These are phyloP conservation scores for Manduca sexta DNA, from an alignment of 1,140 invertebrate genomes.

Conservation along the genomic window DNA sequence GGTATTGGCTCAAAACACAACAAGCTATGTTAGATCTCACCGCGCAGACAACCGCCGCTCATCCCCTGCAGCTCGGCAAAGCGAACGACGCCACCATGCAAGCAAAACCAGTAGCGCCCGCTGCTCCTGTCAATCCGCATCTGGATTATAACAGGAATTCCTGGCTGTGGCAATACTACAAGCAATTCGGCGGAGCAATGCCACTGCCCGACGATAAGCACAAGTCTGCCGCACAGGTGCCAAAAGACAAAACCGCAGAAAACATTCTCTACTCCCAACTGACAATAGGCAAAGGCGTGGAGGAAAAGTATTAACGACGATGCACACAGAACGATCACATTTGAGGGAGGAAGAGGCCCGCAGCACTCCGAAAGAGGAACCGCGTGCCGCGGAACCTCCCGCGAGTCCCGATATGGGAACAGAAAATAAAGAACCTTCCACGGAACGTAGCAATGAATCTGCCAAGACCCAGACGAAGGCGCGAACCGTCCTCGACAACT, in stretches of 20 bases:
- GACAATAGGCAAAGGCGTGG: conserved; percentile 71
- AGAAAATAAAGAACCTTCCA: conserved; percentile 55
- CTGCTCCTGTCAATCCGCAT: conserved; percentile 48
- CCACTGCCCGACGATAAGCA: conserved; percentile 61
- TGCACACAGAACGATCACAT: conserved; percentile 3
- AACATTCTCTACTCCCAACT: conserved; percentile 79
- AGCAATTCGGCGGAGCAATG: conserved; percentile 76
- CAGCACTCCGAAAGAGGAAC: conserved; percentile 18
- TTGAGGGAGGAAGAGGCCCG: conserved; percentile 15
- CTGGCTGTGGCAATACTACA: conserved; percentile 85
- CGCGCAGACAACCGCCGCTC: conserved; percentile 46
- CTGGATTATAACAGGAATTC: conserved; percentile 75
- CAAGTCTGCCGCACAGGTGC: conserved; percentile 59
- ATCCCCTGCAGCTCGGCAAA: conserved; percentile 48
- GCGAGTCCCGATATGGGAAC: conserved; percentile 56
- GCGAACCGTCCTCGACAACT: conserved; percentile 78
- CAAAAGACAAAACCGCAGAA: conserved; percentile 63
- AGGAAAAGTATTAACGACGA: conserved; percentile 28
- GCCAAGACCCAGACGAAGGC: conserved; percentile 66
- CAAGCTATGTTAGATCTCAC: conserved; percentile 75
- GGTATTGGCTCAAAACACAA: conserved; percentile 81
- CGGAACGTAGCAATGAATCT: conserved; percentile 33
- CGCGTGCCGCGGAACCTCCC: conserved; percentile 36
- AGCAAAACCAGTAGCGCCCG: conserved; percentile 59
- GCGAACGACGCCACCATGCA: conserved; percentile 38